A percentile compares a stretch with the other conserved stretches of the same genome.
phyloP scores from a whole-genome alignment of 2,888 invertebrate species.

The Sinhomidia bicolor region DNA sequence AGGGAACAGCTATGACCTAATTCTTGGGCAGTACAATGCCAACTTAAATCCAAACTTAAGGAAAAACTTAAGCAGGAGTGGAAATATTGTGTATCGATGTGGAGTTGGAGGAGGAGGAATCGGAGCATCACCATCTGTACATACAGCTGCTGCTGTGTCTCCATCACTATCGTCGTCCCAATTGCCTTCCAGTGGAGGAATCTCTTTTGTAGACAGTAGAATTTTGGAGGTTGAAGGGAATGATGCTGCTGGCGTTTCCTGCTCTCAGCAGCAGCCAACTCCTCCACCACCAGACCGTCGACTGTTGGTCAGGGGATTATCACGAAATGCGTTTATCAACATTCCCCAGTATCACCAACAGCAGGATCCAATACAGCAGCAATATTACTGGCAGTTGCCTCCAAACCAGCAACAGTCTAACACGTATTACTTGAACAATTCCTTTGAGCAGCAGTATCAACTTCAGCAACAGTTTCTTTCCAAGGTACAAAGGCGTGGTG shows the following conservation, averaged over 20 bases:
- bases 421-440: slow-evolving; percentile 18
- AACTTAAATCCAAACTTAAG: slow-evolving; percentile 66
- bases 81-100: slow-evolving; percentile 66
- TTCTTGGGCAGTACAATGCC: slow-evolving; percentile 52
- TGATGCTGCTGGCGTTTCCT: slow-evolving; percentile 16
- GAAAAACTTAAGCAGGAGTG: slow-evolving; percentile 64
- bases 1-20: slow-evolving; percentile 63
- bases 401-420: slow-evolving; percentile 6
- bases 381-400: not conserved
- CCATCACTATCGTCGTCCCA: not conserved
- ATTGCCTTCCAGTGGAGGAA: slow-evolving; percentile 30
- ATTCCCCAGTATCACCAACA: slow-evolving; percentile 38
- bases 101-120: slow-evolving; percentile 35
- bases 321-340: slow-evolving; percentile 64
- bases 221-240: slow-evolving; percentile 35
- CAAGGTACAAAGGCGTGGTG: slow-evolving; percentile 48
- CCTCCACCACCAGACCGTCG: slow-evolving; percentile 62
- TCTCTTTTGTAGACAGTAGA: slow-evolving; percentile 61
- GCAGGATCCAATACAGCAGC: not conserved
- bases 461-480: slow-evolving; percentile 60
- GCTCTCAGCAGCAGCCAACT: not conserved
- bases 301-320: slow-evolving; percentile 61
- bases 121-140: not conserved
- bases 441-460: slow-evolving; percentile 53
- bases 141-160: not conserved